Evolutionary conservation across 2,888 invertebrate genomes (phyloP).

Genomic region (Trachelus troglodyta): DNA sequence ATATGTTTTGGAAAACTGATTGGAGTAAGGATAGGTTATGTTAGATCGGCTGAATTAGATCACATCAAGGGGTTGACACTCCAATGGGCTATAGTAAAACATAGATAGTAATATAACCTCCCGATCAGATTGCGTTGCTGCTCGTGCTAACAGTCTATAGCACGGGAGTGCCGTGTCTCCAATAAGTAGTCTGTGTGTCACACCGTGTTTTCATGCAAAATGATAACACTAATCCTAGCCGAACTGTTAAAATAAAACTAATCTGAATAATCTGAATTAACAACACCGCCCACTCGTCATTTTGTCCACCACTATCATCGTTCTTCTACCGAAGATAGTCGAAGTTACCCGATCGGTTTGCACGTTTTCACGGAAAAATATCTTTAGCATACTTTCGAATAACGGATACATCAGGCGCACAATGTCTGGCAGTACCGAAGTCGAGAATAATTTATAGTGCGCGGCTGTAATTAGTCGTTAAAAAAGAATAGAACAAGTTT

Average conservation of each 20-base stretch:
- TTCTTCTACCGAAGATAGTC: background rate
- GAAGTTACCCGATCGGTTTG: background rate
- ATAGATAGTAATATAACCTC: too few species aligned
- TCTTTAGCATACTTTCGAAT: background rate
- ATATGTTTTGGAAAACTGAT: background rate
- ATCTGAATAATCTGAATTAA: background rate
- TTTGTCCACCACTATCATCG: background rate
- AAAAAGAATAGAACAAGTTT: background rate
- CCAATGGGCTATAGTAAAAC: too few species aligned
- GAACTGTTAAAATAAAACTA: background rate
- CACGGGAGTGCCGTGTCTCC: too few species aligned
- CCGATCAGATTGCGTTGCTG: too few species aligned
- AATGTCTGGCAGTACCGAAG: background rate
- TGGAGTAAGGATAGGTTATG: background rate
- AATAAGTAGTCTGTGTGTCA: too few species aligned
- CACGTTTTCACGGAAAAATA: background rate
- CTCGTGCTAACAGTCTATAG: too few species aligned
- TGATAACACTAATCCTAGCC: background rate
- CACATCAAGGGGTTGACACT: too few species aligned
- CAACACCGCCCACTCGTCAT: background rate
- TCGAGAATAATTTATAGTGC: background rate
- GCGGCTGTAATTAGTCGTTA: background rate
- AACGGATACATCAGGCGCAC: background rate
- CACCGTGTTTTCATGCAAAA: background rate
- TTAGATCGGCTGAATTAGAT: background rate